Conservation (phyloP, 2,113 vertebrate genomes). For the Murina feae region DNA sequence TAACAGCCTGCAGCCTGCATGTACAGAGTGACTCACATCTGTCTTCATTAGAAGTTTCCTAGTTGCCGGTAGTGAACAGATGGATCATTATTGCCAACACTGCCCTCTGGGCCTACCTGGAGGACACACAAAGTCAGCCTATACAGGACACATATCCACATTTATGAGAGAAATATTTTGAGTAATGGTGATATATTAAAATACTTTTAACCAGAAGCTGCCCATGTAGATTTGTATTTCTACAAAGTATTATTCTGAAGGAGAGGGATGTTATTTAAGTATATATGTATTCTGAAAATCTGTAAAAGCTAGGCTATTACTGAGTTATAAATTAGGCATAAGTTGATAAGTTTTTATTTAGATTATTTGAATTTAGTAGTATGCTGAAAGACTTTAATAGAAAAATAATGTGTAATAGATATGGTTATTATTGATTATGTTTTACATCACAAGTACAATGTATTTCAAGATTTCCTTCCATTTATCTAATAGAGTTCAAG, state of each 20-base stretch:
- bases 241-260: constrained; percentile 7
- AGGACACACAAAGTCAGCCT: constrained; percentile 81
- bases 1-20: constrained; percentile 82
- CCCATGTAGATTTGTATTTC: constrained; percentile 31
- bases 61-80: constrained; percentile 85
- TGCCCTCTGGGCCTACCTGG: constrained; percentile 84
- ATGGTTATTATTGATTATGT: not conserved
- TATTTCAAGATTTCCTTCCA: constrained; percentile 8
- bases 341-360: constrained; percentile 33
- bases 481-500: not conserved
- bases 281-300: not conserved
- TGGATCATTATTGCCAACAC: constrained; percentile 85
- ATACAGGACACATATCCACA: constrained; percentile 58
- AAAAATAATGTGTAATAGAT: not conserved
- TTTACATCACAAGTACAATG: not conserved
- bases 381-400: not conserved
- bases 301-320: not conserved
- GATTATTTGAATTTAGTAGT: constrained; percentile 33
- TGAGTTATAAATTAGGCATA: not conserved
- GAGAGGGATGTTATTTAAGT: not conserved
- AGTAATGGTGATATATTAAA: constrained; percentile 25
- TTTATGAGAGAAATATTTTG: constrained; percentile 56
- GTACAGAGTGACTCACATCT: constrained; percentile 84
- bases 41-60: constrained; percentile 89
- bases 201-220: not conserved